Evolutionary conservation across 2,797 vertebrate genomes (phyloP).

Genomic region (Melanotaenia maccullochi): DNA sequence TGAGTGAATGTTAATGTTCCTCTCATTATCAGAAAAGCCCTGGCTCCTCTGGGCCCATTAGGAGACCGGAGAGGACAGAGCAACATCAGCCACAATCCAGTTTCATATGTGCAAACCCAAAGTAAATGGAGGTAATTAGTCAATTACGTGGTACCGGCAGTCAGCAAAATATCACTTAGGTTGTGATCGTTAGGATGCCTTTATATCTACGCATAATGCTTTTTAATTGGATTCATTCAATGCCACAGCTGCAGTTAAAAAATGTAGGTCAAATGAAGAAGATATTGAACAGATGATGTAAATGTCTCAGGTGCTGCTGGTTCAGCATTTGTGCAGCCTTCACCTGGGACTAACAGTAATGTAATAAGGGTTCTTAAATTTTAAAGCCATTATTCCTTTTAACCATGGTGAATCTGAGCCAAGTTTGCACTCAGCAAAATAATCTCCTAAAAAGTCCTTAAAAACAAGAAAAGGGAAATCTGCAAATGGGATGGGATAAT

Average conservation of each 20-base stretch:
- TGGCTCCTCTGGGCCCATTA: slow-evolving; percentile 61
- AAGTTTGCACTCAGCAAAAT: slow-evolving; percentile 55
- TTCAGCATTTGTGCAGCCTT: slow-evolving; percentile 29
- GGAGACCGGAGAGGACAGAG: slow-evolving; percentile 51
- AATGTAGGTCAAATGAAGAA: slow-evolving; percentile 44
- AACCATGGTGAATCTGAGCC: slow-evolving; percentile 39
- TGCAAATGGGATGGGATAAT: neutral
- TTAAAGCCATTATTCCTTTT: slow-evolving; percentile 47
- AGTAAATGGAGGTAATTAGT: slow-evolving; percentile 72
- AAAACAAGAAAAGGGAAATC: slow-evolving; percentile 12
- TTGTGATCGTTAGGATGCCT: slow-evolving; percentile 37
- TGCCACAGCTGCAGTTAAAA: slow-evolving; percentile 2
- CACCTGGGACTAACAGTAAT: slow-evolving; percentile 47
- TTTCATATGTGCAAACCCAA: slow-evolving; percentile 46
- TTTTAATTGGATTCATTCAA: slow-evolving; percentile 52
- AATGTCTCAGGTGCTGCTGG: slow-evolving; percentile 57
- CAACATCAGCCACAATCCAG: slow-evolving; percentile 38
- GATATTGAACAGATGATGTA: slow-evolving; percentile 55
- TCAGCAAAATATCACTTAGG: slow-evolving; percentile 54
- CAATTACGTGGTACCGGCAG: slow-evolving; percentile 45
- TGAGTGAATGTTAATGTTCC: slow-evolving; percentile 74
- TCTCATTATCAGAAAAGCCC: slow-evolving; percentile 71
- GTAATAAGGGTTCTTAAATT: slow-evolving; percentile 43
- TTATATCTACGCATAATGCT: slow-evolving; percentile 25
- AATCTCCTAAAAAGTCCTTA: slow-evolving; percentile 36